phyloP scores from a whole-genome alignment of 64 coral and sea anemone genomes.

The Pocillopora damicornis region DNA sequence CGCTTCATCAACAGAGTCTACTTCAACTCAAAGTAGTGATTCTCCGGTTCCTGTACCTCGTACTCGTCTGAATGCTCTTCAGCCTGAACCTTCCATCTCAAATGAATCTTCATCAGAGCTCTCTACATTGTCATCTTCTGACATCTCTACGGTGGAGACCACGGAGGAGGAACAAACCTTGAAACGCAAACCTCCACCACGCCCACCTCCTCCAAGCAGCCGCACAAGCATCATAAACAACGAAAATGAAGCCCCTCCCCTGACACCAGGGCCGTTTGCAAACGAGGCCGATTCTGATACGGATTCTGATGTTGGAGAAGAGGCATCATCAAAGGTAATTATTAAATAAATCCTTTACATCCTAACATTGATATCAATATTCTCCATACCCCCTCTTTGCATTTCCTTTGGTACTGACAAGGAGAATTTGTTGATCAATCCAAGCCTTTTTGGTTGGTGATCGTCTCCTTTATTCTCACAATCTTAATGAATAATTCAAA shows the following conservation, averaged over 20 bases:
- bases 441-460: too few species aligned
- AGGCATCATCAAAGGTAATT: not conserved
- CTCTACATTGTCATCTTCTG: not conserved
- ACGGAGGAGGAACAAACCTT: not conserved
- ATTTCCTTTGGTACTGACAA: too few species aligned
- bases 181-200: constrained; percentile 49
- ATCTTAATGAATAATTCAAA: too few species aligned
- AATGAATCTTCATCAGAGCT: constrained; percentile 3
- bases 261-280: not conserved
- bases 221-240: constrained; percentile 13
- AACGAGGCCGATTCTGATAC: not conserved
- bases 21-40: not conserved
- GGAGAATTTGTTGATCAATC: too few species aligned
- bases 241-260: not conserved
- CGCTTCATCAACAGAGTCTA: too few species aligned
- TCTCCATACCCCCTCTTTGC: too few species aligned
- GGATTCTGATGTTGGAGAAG: constrained; percentile 31
- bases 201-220: constrained; percentile 45
- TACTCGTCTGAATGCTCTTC: constrained; percentile 7
- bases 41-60: not conserved
- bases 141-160: constrained; percentile 11
- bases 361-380: too few species aligned
- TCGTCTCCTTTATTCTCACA: too few species aligned
- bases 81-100: not conserved
- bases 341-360: not conserved